These are phyloP conservation scores for Embiotoca jacksoni DNA, from an alignment of 2,113 vertebrate genomes.

Conservation along the genomic window DNA sequence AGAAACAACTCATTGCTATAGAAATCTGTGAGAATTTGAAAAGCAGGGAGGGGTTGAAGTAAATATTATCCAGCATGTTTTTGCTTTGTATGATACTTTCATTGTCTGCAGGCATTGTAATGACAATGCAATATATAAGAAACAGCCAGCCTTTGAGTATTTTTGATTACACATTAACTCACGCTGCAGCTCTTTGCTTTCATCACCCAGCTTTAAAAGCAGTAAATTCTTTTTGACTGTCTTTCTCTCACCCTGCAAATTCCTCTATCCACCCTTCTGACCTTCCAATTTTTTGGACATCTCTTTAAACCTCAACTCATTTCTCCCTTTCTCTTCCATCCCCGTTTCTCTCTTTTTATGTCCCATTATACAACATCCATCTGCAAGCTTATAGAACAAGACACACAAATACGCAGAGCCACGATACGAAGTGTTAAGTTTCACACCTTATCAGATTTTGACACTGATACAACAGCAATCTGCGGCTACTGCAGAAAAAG, in stretches of 20 bases:
- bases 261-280: not conserved
- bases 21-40: not conserved
- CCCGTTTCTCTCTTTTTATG: not conserved
- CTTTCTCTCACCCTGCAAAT: constrained; percentile 11
- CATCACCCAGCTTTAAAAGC: constrained; percentile 52
- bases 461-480: constrained; percentile 43
- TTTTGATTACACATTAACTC: constrained; percentile 76
- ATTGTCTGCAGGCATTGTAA: not conserved
- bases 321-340: not conserved
- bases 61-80: constrained; percentile 51
- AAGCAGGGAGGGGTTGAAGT: constrained; percentile 19
- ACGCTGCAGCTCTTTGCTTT: constrained; percentile 36
- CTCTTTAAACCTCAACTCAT: not conserved
- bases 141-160: constrained; percentile 24
- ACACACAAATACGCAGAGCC: constrained; percentile 16
- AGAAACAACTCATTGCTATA: not conserved
- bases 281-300: not conserved
- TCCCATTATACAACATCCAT: not conserved
- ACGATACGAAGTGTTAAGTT: constrained; percentile 53
- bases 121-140: constrained; percentile 32
- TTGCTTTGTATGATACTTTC: constrained; percentile 10
- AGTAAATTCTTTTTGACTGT: constrained; percentile 59
- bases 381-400: constrained; percentile 10
- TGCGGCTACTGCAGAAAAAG: constrained; percentile 68
- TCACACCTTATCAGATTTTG: constrained; percentile 73